A percentile compares a stretch with the other conserved stretches of the same genome.
Conservation (phyloP, 2,888 invertebrate species). For the Drosophila algonquin region DNA sequence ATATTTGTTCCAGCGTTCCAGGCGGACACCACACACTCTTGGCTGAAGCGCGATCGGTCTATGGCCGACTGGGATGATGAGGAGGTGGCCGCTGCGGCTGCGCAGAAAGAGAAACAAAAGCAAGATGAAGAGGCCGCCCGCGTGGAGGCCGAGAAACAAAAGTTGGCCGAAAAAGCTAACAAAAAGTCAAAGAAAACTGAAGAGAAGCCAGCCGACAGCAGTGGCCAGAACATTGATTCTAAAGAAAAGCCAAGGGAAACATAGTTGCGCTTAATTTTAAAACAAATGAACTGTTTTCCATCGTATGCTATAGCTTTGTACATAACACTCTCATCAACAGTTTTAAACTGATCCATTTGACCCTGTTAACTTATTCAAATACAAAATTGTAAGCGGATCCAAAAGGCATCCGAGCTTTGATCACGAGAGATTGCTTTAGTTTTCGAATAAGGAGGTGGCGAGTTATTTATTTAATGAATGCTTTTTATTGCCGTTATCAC, state of each 20-base stretch:
- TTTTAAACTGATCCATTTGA: slow-evolving; percentile 33
- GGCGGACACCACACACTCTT: slow-evolving; percentile 74
- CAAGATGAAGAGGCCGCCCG: slow-evolving; percentile 69
- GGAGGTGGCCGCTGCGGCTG: slow-evolving; percentile 82
- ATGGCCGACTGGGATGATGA: slow-evolving; percentile 88
- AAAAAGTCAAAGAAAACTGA: slow-evolving; percentile 59
- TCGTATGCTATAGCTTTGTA: slow-evolving; percentile 32
- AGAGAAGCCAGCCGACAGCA: slow-evolving; percentile 40
- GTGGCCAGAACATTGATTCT: slow-evolving; percentile 37
- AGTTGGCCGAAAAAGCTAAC: slow-evolving; percentile 63
- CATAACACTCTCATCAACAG: slow-evolving; percentile 29
- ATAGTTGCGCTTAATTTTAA: slow-evolving; percentile 13
- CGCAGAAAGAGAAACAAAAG: slow-evolving; percentile 70
- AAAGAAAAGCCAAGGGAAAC: slow-evolving; percentile 52
- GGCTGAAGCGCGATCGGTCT: slow-evolving; percentile 84
- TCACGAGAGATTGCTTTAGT: background rate
- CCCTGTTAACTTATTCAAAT: slow-evolving; percentile 45
- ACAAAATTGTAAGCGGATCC: slow-evolving; percentile 7
- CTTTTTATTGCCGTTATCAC: background rate
- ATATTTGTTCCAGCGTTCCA: slow-evolving; percentile 66
- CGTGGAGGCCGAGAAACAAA: slow-evolving; percentile 73
- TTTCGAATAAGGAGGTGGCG: background rate
- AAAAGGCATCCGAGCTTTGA: background rate
- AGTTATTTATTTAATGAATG: too few relatives aligned
- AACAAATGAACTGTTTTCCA: slow-evolving; percentile 36